Evolutionary conservation across 2,888 invertebrate genomes (phyloP), one percentile per base, ranked within the genome.

Genomic region (Cryptocheilus praepositus): DNA sequence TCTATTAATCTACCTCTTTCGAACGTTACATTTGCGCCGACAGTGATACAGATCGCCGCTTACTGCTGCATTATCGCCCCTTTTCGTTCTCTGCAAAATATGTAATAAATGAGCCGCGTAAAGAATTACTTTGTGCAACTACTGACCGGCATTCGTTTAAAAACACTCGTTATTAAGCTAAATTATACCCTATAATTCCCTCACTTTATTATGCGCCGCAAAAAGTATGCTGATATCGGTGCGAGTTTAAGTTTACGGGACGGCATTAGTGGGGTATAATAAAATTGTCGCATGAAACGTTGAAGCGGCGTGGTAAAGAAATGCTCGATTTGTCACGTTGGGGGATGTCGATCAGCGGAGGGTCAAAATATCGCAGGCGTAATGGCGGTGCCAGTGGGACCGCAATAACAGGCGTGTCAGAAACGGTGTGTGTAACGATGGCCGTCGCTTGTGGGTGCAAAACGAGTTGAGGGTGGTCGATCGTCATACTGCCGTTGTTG

Each of bases 351-450:
- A 76, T 80, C 72, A 74, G 61, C 36, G 67, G 25, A 62, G 73
- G 74, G 75, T 80, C 78, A 76, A 81, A 83, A 79, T 77, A 79
- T 77, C 71, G 70, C 74, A 76, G 53, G 73, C 69, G 71, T 76
- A 80, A 80, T 71, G 71, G 73, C n/a, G 18, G 4, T 13, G 49
- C 49, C 18, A 49, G 49, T n/a, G 18, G 16, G 49, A 49, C n/a
- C 49, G 74, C 78, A 82, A 83, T 83, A 82, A 81, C 79, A 82
- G 80, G 83, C 79, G 67, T 80, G 76, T 81, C 80, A 74, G 71
- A 70, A 75, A 74, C 71, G 68, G 63, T 55, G 67, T 60, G 70
- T 70, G 73, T 76, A 78, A 79, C 74, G 77, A 79, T 65, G 73
- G n/a, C 18, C 7, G 49, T 49, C 49, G 49, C 49, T 73, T 65